Base-by-base conservation (phyloP, 1,140 invertebrate species). In the Gonioctena quinquepunctata region DNA sequence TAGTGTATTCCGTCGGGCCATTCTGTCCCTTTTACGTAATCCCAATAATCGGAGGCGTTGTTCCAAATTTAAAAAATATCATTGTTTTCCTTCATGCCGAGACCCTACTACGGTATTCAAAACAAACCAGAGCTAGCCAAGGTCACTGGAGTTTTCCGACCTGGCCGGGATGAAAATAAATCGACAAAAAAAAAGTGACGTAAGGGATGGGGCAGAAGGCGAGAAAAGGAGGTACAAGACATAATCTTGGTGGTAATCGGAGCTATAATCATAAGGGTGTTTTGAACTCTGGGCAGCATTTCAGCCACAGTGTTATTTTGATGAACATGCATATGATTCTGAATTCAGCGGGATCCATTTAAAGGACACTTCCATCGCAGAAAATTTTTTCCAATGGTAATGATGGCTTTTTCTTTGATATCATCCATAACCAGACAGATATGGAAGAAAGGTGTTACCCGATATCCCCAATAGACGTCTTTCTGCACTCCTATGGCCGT, bases 81-180 rank as follows among this genome's bases (percentile, higher is more conserved):
- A 42, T 42, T 33, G 21, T 76, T 79, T 33, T 68, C 66, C 5
- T 77, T 75, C 50, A 76, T 79, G 75, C 79, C 79, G 18, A 74
- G 78, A 66, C 75, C 72, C 19, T 76, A 76, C 6, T 79, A 79
- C 62, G 79, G 72, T 64, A 48, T 75, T 6, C 19, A 75, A 5
- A 71, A 78, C 26, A 69, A 81, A 80, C 23, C 74, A 76, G 56
- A 82, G 83, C 3, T 79, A 78, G 7, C 82, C 81, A 2, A 85
- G 86, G 33, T 89, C 89, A 0, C 71, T 83, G 2, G 72, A 82
- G 6, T 76, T 86, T 4, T 73, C 92, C 61, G 77, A 79, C 69
- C 25, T 77, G 5, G 50, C 48, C 7, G 74, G 78, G 42, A 78
- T 79, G 21, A 57, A 22, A 57, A 63, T 16, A 70, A 72, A 7